phyloP scores from a whole-genome alignment of 2,888 invertebrate species.

The Ophioninae sp. region DNA sequence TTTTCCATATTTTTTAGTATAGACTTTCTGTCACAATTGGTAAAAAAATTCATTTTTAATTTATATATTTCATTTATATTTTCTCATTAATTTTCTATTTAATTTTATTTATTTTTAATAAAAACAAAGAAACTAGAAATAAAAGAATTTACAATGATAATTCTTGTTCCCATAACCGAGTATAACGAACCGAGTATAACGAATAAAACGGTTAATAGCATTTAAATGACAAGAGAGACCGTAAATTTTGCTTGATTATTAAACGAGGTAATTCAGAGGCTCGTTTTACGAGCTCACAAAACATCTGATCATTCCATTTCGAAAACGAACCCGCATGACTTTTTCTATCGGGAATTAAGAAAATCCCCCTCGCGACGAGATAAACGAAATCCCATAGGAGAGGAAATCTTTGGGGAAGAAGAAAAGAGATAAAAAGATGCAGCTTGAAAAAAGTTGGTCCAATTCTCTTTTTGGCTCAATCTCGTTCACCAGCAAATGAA shows the following conservation, averaged over 20 bases:
- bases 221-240: background rate
- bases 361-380: constrained; percentile 7
- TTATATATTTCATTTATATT: no score
- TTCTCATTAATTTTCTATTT: no score
- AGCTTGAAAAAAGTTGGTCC: constrained; percentile 7
- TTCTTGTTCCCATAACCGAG: no score
- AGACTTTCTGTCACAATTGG: no score
- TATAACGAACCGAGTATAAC: background rate
- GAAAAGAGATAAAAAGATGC: constrained; percentile 17
- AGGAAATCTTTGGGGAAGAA: background rate
- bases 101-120: no score
- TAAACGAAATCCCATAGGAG: constrained; percentile 30
- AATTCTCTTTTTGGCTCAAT: constrained; percentile 13
- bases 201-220: background rate
- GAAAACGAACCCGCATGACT: background rate
- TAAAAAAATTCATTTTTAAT: no score
- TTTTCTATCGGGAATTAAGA: constrained; percentile 7
- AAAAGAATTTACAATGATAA: no score
- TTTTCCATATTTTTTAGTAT: no score
- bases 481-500: constrained; percentile 38
- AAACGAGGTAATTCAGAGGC: background rate
- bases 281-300: background rate
- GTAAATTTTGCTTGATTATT: background rate
- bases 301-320: background rate
- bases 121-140: no score